Base-by-base conservation (phyloP, 2,888 invertebrate species). In the Psylliodes chrysocephalus region DNA sequence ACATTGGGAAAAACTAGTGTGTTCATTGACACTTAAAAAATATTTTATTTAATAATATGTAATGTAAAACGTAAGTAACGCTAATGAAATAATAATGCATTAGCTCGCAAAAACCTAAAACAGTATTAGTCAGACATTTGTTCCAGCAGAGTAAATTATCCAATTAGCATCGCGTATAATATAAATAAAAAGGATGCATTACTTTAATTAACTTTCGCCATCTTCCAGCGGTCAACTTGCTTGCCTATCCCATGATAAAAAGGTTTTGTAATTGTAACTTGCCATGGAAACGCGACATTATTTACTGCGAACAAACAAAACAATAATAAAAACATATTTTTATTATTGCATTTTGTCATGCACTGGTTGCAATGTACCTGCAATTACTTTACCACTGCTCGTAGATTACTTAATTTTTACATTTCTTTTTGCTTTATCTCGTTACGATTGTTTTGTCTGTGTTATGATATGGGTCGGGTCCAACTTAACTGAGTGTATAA, bases 291-390 rank as follows among this genome's bases (percentile, higher is more conserved):
- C 38, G 5, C n/a, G n/a, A 54, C 42, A 54, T 54, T 35, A 52
- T 52, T 54, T 42, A 54, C 40, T n/a, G 14, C 40, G 25, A 15
- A 28, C 17, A 10, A 28, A 18, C 25, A 53, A 53, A 35, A 14
- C 12, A n/a, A n/a, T 53, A 53, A 53, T 53, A 53, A 54, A 54
- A 54, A 54, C 5, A n/a, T 40, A 53, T 40, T 35, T 2, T 33
- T 52, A 54, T 54, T 54, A 57, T 47, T 47, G 38, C 35, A n/a
- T 49, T 49, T 57, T 19, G 38, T 49, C 57, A 57, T 57, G 57
- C 57, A 49, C 57, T 49, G 49, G 14, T 49, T 49, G 19, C 30
- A 14, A 46, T 17, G 15, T 14, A 35, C 28, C 17, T 30, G 42
- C 28, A 42, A 55, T 55, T 55, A 55, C 22, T 22, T 6, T 22